Evolutionary conservation across 2,888 invertebrate species (phyloP).

Genomic region (Epistrophe grossulariae): DNA sequence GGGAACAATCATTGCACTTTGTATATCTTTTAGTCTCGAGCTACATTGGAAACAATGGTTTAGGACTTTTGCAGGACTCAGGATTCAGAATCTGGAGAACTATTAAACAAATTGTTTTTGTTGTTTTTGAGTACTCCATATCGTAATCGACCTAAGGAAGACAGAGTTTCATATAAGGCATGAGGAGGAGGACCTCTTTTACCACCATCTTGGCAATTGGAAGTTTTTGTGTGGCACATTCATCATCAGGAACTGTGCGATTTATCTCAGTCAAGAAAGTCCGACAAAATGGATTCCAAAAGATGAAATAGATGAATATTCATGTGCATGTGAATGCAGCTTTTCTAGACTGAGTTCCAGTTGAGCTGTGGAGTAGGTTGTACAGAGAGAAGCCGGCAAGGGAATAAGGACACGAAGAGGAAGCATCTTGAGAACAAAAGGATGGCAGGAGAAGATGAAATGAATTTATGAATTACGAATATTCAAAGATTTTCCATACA

Average conservation of each 20-base stretch:
- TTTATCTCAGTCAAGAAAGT: constrained; percentile 74
- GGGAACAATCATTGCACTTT: constrained; percentile 45
- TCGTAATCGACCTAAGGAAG: constrained; percentile 11
- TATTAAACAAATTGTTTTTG: not conserved
- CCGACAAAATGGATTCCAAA: constrained; percentile 70
- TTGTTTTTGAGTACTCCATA: constrained; percentile 17
- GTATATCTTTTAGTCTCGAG: not conserved
- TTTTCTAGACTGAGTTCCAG: constrained; percentile 13
- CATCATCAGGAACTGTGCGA: constrained; percentile 71
- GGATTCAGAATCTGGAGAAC: not conserved
- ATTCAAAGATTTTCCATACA: constrained; percentile 42
- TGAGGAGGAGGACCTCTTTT: constrained; percentile 1
- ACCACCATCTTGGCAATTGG: constrained; percentile 58
- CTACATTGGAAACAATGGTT: constrained; percentile 39
- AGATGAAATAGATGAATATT: constrained; percentile 73
- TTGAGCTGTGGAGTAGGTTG: not conserved
- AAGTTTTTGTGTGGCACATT: constrained; percentile 59
- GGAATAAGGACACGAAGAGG: not conserved
- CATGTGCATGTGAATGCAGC: constrained; percentile 66
- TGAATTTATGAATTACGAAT: constrained; percentile 70
- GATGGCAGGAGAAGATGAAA: constrained; percentile 40
- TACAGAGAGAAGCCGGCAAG: not conserved
- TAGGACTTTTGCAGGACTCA: not conserved
- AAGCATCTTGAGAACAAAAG: constrained; percentile 54
- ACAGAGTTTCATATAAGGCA: not conserved